Conservation (phyloP, 2,888 invertebrate species). For the Sisyra terminalis region DNA sequence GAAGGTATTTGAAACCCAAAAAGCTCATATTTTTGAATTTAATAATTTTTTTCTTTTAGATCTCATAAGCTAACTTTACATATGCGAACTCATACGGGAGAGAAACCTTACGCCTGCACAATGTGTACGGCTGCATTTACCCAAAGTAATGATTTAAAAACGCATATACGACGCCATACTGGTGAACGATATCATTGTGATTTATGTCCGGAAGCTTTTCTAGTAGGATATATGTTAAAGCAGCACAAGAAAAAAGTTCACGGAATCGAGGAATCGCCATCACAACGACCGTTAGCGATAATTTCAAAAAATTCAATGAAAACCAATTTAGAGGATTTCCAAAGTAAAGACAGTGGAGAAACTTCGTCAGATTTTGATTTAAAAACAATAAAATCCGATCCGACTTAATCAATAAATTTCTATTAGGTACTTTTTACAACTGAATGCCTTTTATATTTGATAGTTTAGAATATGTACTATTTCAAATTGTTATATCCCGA, state of each 20-base stretch:
- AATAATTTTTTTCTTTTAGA: conserved; percentile 16
- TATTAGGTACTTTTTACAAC: too few species aligned
- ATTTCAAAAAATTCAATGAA: too few species aligned
- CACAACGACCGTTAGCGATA: conserved; percentile 1
- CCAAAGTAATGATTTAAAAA: conserved; percentile 39
- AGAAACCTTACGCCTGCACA: conserved; percentile 15
- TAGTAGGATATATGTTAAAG: conserved; percentile 36
- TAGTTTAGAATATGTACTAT: too few species aligned
- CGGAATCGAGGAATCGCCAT: conserved; percentile 15
- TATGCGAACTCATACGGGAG: conserved; percentile 9
- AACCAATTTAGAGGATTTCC: too few species aligned
- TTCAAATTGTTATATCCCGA: too few species aligned
- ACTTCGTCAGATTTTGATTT: too few species aligned
- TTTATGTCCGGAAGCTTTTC: conserved; percentile 33
- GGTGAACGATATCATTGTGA: conserved; percentile 40
- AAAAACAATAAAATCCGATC: too few species aligned
- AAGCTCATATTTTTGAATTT: background rate
- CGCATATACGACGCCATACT: conserved; percentile 37
- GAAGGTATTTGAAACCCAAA: conserved; percentile 25
- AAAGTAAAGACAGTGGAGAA: too few species aligned
- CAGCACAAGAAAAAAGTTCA: conserved; percentile 34
- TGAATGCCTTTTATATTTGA: too few species aligned
- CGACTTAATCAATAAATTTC: too few species aligned
- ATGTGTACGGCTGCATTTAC: conserved; percentile 39
- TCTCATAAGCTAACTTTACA: conserved; percentile 40